Conservation (phyloP, 2,888 invertebrate species). For the Augiades crinisus region DNA sequence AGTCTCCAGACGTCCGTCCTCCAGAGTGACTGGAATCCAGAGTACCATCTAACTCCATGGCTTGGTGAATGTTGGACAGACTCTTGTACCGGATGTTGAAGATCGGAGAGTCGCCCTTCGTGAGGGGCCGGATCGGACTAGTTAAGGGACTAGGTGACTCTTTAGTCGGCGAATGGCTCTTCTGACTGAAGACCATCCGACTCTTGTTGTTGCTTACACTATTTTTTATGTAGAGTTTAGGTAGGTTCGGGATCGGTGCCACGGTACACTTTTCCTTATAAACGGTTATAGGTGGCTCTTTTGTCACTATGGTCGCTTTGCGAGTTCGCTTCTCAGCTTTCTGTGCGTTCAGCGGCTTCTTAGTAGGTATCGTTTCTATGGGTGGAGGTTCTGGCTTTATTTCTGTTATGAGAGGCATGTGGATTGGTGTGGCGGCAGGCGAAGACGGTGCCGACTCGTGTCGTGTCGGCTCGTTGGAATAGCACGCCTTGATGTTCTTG, state of each 20-base stretch:
- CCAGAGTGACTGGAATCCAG: slow-evolving; percentile 94
- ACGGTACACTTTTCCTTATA: slow-evolving; percentile 82
- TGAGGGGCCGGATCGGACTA: slow-evolving; percentile 75
- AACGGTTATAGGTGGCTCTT: slow-evolving; percentile 78
- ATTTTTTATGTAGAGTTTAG: slow-evolving; percentile 91
- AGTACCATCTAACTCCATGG: slow-evolving; percentile 90
- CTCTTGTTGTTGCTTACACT: slow-evolving; percentile 83
- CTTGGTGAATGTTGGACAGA: slow-evolving; percentile 86
- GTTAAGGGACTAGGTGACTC: slow-evolving; percentile 84
- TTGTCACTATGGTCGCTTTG: slow-evolving; percentile 81
- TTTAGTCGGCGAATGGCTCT: slow-evolving; percentile 87
- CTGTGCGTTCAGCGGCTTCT: slow-evolving; percentile 82
- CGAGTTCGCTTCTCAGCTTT: slow-evolving; percentile 89
- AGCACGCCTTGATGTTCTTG: slow-evolving; percentile 87
- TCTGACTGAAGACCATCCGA: slow-evolving; percentile 85
- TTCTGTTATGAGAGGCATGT: slow-evolving; percentile 78
- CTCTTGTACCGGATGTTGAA: slow-evolving; percentile 89
- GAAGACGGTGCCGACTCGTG: slow-evolving; percentile 81
- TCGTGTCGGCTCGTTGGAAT: slow-evolving; percentile 72
- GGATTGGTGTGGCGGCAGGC: slow-evolving; percentile 78
- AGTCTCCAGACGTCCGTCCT: slow-evolving; percentile 92
- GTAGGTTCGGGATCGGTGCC: slow-evolving; percentile 79
- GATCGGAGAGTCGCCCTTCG: slow-evolving; percentile 87
- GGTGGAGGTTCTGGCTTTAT: slow-evolving; percentile 94
- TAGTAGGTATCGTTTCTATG: slow-evolving; percentile 94